Evolutionary conservation across 2,113 vertebrate species (phyloP), one percentile per base, ranked within the genome.

Genomic region (Dicrurus megarhynchus): DNA sequence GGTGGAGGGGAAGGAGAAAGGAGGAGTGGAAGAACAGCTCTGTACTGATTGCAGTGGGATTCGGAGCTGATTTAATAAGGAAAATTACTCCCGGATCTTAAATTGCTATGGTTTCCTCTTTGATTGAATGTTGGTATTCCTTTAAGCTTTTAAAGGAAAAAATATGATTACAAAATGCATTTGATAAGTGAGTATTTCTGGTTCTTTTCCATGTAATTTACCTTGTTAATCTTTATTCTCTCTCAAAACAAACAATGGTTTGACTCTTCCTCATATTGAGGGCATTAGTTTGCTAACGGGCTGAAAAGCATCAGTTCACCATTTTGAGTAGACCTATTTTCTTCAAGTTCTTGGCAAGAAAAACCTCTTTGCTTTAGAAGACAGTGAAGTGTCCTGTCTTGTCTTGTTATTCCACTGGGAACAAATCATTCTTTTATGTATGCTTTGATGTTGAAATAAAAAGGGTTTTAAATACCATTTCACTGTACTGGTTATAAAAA

Each of bases 381-480:
- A 96, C 68, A 93, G 92, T 76, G 89, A 93, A 74, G 60, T 87
- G 81, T 81, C 75, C 79, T 91, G 88, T 93, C 94, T 92, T 96
- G 87, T 95, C 96, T 84, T 96, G 74, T 80, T 79, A 55, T 82
- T 96, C 91, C 87, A 78, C 6, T 32, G 90, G 95, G 97, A 97
- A 77, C 67, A 94, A 83, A 92, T 63, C 4, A 93, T 78, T 91
- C 96, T 97, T 98, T 98, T 89, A 97, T 97, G 96, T 94, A 8
- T 8, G 63, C 97, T 98, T 97, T 97, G 97, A 98, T 97, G 97
- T 96, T 81, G 87, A 97, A 97, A 97, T 97, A 95, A 96, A 97
- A 97, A 89, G 82, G 41, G 5, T 49, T 83, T 97, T 17, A 81
- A 91, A 93, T 22, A 83, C 89, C 75, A 73, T 94, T 94, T 87